These are phyloP conservation scores for Priocnemis perturbator DNA, from an alignment of 2,888 invertebrate species.

Conservation along the genomic window DNA sequence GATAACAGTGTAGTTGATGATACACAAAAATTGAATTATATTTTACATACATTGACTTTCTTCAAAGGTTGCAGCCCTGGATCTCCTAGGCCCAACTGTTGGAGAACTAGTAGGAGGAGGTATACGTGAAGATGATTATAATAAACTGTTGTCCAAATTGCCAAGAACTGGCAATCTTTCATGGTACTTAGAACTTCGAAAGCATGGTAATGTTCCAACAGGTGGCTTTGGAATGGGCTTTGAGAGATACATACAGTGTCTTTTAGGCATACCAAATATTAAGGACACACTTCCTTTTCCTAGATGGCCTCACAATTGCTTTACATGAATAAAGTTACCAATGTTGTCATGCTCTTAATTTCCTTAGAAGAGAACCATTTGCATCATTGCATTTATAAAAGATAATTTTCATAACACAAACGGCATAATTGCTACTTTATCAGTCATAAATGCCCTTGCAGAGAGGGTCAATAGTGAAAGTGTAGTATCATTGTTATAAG, in stretches of 20 bases:
- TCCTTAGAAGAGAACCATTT: slow-evolving; percentile 34
- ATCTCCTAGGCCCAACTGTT: slow-evolving; percentile 90
- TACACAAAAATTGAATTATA: too few relatives aligned
- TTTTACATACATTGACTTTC: slow-evolving; percentile 25
- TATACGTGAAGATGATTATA: slow-evolving; percentile 88
- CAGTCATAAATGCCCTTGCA: too few relatives aligned
- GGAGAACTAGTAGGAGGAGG: slow-evolving; percentile 98
- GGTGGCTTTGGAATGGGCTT: slow-evolving; percentile 98
- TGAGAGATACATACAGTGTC: slow-evolving; percentile 90
- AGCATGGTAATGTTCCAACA: slow-evolving; percentile 92
- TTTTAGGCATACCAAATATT: slow-evolving; percentile 90
- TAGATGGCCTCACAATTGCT: slow-evolving; percentile 92
- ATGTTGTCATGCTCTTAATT: slow-evolving; percentile 47
- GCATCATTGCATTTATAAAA: neutral
- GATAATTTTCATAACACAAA: neutral
- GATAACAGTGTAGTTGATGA: too few relatives aligned
- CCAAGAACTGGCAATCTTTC: slow-evolving; percentile 79
- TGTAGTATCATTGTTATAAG: neutral
- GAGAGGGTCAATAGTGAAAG: too few relatives aligned
- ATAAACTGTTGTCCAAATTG: slow-evolving; percentile 80
- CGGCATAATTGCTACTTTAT: too few relatives aligned
- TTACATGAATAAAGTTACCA: slow-evolving; percentile 68
- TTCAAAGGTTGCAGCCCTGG: slow-evolving; percentile 86
- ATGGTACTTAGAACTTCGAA: slow-evolving; percentile 94
- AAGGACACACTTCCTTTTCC: slow-evolving; percentile 97